Base-by-base conservation (phyloP, 2,113 vertebrate genomes). In the Procapra przewalskii region DNA sequence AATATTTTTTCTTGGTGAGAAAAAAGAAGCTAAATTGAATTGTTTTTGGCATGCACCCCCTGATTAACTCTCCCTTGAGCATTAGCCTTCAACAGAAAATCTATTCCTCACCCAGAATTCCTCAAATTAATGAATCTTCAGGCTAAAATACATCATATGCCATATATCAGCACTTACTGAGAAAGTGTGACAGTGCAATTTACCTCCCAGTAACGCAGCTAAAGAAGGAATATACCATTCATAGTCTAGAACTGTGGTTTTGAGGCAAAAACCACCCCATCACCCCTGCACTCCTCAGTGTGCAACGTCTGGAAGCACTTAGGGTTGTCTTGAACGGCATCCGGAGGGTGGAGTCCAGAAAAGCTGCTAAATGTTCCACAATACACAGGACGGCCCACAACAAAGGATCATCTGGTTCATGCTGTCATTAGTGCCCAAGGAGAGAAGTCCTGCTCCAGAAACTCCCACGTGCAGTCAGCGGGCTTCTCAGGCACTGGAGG, bases 41-140 rank as follows among this genome's bases (percentile, higher is more conserved):
- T 94, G 93, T 71, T 97, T 96, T 94, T 91, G 93, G 94, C 93
- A 96, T 91, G 91, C 67, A 91, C 83, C 80, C 94, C 84, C 91
- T 86, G 82, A 79, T 88, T 94, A 97, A 93, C 67, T 93, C 90
- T 95, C 84, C 90, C 83, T 89, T 89, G 48, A 64, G 90, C 67
- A 95, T 54, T 96, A 90, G 80, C 50, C 55, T 45, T 96, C 50
- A 86, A 94, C 25, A 96, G 55, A 86, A 96, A 95, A 92, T 52
- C 67, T 91, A 79, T 84, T 88, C 79, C 36, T 83, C 31, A 86
- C 40, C 25, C 55, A 43, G 43, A 94, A 87, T 91, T 97, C 82
- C 64, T 97, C 55, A 91, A 96, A 90, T 88, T 71, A 93, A 86
- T 29, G 45, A 89, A 84, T 14, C 52, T 62, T 93, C 85, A 90